Percentiles rank a stretch among this genome's conserved stretches.
These are phyloP conservation scores for Melanostoma scalare DNA, from an alignment of 2,888 invertebrate species.

Conservation along the genomic window DNA sequence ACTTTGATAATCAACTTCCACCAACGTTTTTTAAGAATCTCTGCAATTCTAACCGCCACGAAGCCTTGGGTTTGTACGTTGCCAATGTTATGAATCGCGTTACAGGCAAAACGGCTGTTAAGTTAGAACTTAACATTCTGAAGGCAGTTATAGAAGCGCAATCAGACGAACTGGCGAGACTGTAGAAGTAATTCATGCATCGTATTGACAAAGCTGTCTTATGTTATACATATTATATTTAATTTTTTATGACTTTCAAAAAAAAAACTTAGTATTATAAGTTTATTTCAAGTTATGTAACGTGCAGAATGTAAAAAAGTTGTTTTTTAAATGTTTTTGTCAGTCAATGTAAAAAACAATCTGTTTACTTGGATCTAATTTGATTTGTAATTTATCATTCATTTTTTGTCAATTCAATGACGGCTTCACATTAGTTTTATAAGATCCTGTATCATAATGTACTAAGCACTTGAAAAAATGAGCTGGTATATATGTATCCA, in stretches of 20 bases:
- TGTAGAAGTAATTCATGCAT: conserved; percentile 23
- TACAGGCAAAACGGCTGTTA: conserved; percentile 77
- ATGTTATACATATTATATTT: not conserved
- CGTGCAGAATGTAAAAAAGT: too few relatives aligned
- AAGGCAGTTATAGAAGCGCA: conserved; percentile 81
- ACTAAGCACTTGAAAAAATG: conserved; percentile 11
- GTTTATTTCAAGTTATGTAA: too few relatives aligned
- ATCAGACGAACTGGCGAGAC: conserved; percentile 78
- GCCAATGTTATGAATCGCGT: conserved; percentile 81
- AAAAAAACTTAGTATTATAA: not conserved
- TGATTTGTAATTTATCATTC: not conserved
- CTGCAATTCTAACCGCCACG: conserved; percentile 80
- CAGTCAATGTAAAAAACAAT: too few relatives aligned
- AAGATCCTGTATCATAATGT: conserved; percentile 26
- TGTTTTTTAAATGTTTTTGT: too few relatives aligned
- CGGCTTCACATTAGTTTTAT: conserved; percentile 11
- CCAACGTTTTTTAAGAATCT: conserved; percentile 81
- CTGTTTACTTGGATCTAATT: too few relatives aligned
- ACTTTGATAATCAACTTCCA: conserved; percentile 79
- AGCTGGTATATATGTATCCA: too few relatives aligned
- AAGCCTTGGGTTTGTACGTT: conserved; percentile 80
- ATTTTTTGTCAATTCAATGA: not conserved
- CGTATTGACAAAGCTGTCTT: conserved; percentile 2
- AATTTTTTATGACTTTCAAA: not conserved
- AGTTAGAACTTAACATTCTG: conserved; percentile 79